Conservation (phyloP, 2,797 vertebrate species). For the Microhierax caerulescens region DNA sequence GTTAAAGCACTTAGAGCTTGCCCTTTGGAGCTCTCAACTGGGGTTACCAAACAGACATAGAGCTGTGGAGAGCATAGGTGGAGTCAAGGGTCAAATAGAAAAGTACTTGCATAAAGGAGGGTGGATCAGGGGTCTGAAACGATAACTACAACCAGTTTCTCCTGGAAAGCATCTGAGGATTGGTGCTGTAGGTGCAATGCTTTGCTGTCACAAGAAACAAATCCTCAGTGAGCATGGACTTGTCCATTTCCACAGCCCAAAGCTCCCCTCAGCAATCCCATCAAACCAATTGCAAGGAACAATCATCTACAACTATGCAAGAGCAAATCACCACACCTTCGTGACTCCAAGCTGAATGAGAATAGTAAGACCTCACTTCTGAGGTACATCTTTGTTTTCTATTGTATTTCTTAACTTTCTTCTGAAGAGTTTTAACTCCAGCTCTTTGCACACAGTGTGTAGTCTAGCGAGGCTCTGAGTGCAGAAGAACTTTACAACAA, state of each 20-base stretch:
- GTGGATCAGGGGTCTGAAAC: rapidly evolving
- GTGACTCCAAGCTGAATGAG: background rate
- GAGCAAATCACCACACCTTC: background rate
- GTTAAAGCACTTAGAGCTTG: background rate
- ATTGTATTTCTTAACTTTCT: background rate
- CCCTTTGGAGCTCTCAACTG: background rate
- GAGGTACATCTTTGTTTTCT: background rate
- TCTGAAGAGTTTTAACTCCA: background rate
- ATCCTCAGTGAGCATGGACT: background rate
- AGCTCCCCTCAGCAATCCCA: background rate
- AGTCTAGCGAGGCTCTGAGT: background rate
- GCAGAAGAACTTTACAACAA: background rate
- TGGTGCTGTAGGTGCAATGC: background rate
- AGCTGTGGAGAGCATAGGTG: background rate
- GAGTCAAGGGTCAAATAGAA: background rate
- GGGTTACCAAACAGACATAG: background rate
- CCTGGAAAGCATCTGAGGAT: background rate
- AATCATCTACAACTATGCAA: background rate
- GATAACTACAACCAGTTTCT: background rate
- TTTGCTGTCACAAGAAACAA: background rate
- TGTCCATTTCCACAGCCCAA: background rate
- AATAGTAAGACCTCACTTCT: background rate
- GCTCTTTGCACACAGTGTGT: background rate
- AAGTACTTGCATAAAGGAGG: background rate
- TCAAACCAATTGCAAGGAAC: background rate